A percentile compares a stretch with the other conserved stretches of the same genome.
Conservation (phyloP, 2,113 vertebrate genomes). For the Lamprologus speciosus region DNA sequence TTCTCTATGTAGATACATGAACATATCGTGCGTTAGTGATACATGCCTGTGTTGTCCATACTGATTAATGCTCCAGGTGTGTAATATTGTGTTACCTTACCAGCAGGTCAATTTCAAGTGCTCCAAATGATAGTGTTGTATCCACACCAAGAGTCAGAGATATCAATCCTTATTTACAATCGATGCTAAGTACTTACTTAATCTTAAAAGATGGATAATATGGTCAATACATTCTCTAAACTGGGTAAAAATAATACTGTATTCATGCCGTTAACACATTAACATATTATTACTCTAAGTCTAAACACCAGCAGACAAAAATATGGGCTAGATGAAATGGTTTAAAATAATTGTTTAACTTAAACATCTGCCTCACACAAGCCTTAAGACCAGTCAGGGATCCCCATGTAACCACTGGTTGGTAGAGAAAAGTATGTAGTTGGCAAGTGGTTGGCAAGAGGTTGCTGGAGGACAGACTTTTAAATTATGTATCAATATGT, state of each 20-base stretch:
- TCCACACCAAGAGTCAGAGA: neutral
- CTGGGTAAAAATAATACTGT: neutral
- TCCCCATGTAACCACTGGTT: neutral
- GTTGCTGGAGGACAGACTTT: neutral
- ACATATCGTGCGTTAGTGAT: neutral
- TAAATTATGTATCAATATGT: neutral
- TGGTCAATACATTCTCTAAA: neutral
- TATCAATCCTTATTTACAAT: neutral
- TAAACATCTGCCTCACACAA: neutral
- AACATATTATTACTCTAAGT: neutral
- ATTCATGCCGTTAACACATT: neutral
- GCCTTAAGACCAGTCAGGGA: neutral
- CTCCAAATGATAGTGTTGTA: neutral
- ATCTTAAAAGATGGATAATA: neutral
- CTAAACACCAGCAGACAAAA: neutral
- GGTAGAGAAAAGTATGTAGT: neutral
- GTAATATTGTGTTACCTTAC: neutral
- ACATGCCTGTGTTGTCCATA: neutral
- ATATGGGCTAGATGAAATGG: neutral
- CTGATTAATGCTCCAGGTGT: neutral
- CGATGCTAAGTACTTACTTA: neutral
- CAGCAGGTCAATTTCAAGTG: neutral
- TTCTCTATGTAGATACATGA: neutral
- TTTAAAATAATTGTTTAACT: neutral
- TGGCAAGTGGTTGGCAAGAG: neutral